These are phyloP conservation scores for Lepus oiostolus DNA, from an alignment of 2,797 vertebrate species.

Conservation along the genomic window DNA sequence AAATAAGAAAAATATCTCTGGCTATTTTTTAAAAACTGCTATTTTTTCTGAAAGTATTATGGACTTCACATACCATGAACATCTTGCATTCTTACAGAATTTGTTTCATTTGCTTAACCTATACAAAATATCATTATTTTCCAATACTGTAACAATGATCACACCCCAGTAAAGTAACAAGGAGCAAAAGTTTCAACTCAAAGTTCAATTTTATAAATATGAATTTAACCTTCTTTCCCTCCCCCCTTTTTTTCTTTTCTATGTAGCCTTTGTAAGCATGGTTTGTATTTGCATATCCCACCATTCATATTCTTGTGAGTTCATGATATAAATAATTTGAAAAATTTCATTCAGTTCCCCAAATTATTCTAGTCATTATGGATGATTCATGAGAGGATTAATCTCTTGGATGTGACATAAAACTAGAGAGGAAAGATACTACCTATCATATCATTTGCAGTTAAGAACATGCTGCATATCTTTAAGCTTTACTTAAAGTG, in stretches of 20 bases:
- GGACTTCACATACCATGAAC: conserved; percentile 61
- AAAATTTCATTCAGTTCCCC: conserved; percentile 88
- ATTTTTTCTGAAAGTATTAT: conserved; percentile 77
- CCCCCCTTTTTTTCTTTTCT: conserved; percentile 66
- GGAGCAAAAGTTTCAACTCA: conserved; percentile 81
- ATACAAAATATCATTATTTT: conserved; percentile 85
- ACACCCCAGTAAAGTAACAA: conserved; percentile 85
- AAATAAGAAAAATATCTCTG: conserved; percentile 84
- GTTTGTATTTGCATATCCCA: conserved; percentile 87
- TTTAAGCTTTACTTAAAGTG: conserved; percentile 87
- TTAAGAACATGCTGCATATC: conserved; percentile 87
- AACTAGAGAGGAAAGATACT: conserved; percentile 87
- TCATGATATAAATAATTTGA: conserved; percentile 90
- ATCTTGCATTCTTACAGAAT: conserved; percentile 88
- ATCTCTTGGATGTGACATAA: conserved; percentile 89
- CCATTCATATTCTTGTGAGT: conserved; percentile 88
- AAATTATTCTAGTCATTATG: conserved; percentile 90
- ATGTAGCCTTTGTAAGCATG: conserved; percentile 86
- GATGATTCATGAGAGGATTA: conserved; percentile 90
- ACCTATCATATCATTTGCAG: conserved; percentile 88
- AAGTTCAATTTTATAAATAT: conserved; percentile 85
- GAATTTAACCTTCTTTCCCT: conserved; percentile 85
- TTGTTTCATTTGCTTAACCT: conserved; percentile 84
- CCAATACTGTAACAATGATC: conserved; percentile 85
- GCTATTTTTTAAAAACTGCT: conserved; percentile 71